A percentile compares a stretch with the other conserved stretches of the same genome.
Evolutionary conservation across 2,888 invertebrate genomes (phyloP).

Genomic region (Dromius quadrimaculatus): DNA sequence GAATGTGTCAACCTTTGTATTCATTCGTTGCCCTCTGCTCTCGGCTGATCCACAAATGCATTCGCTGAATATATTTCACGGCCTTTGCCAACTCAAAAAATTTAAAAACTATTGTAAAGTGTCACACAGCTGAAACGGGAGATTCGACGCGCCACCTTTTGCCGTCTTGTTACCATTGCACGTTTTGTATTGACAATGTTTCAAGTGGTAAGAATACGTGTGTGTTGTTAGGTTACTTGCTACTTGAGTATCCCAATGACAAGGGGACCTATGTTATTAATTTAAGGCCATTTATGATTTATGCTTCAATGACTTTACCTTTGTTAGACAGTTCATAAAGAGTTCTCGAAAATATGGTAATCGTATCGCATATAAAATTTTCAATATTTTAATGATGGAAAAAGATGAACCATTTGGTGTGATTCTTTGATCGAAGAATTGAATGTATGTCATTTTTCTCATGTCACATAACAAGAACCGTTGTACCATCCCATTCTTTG

Average conservation of each 20-base stretch:
- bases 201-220: constrained; percentile 9
- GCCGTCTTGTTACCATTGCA: constrained; percentile 10
- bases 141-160: constrained; percentile 36
- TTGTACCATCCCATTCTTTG: constrained; percentile 2
- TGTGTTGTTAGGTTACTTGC: neutral
- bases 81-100: constrained; percentile 54
- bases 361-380: neutral
- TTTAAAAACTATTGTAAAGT: constrained; percentile 62
- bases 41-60: constrained; percentile 6
- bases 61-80: constrained; percentile 38
- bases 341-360: neutral
- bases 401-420: constrained; percentile 17
- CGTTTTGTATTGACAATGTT: constrained; percentile 37
- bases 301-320: constrained; percentile 1
- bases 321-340: constrained; percentile 29
- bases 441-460: constrained; percentile 41
- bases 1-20: constrained; percentile 29
- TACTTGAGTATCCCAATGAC: constrained; percentile 11
- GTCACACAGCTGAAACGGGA: constrained; percentile 54
- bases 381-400: neutral
- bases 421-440: constrained; percentile 21
- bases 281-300: constrained; percentile 39
- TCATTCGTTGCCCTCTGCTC: constrained; percentile 2
- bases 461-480: constrained; percentile 31
- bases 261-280: constrained; percentile 36